phyloP scores from a whole-genome alignment of 2,888 invertebrate species.

The Leptogaster cylindrica region DNA sequence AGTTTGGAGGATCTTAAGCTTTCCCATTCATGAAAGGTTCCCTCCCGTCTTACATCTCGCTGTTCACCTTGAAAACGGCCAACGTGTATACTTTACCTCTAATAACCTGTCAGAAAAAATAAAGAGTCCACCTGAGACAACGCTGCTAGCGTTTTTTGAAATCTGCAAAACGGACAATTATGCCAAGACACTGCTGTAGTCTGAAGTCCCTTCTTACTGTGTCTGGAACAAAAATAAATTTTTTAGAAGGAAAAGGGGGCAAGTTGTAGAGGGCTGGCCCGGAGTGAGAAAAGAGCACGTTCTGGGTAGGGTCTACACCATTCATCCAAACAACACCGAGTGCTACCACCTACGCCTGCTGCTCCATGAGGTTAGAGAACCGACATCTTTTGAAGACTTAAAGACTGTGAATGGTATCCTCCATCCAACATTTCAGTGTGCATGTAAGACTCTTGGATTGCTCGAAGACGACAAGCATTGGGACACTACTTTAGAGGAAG shows the following conservation, averaged over 20 bases:
- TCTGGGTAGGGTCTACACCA: background rate
- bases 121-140: conserved; percentile 45
- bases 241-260: background rate
- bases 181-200: conserved; percentile 53
- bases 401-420: background rate
- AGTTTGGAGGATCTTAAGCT: background rate
- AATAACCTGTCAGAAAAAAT: conserved; percentile 39
- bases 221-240: conserved; percentile 56
- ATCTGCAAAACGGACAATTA: conserved; percentile 52
- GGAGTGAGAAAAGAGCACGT: background rate
- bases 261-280: background rate
- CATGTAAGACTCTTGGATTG: background rate
- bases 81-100: background rate
- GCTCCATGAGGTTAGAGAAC: background rate
- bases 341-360: background rate
- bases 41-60: background rate
- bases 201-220: conserved; percentile 54
- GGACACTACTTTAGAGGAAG: conserved; percentile 41
- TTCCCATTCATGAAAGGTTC: background rate
- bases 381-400: background rate
- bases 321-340: background rate
- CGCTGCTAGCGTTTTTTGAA: conserved; percentile 52
- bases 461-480: conserved; percentile 43
- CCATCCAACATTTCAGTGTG: background rate
- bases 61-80: background rate